A percentile compares a stretch with the other conserved stretches of the same genome.
phyloP scores from a whole-genome alignment of 2,113 vertebrate species.

The Catharus bicknelli region DNA sequence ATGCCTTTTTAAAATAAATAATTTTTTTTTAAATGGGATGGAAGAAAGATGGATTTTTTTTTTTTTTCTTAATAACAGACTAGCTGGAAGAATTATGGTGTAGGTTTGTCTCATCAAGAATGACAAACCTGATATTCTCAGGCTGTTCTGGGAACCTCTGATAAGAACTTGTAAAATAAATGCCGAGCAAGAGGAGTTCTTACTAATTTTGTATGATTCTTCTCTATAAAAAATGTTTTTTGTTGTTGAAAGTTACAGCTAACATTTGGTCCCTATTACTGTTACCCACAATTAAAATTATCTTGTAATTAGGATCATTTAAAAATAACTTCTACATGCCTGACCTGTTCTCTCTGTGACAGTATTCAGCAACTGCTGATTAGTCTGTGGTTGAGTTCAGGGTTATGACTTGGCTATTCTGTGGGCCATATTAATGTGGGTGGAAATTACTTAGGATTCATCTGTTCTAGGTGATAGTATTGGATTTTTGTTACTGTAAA shows the following conservation, averaged over 20 bases:
- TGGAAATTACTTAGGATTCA: background rate
- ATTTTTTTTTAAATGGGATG: background rate
- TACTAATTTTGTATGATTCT: background rate
- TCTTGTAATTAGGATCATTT: background rate
- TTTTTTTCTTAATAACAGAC: background rate
- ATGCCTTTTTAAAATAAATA: background rate
- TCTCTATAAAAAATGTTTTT: background rate
- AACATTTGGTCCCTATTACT: background rate
- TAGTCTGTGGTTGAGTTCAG: background rate
- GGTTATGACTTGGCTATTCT: background rate
- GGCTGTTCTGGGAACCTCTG: background rate
- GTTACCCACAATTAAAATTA: conserved; percentile 1
- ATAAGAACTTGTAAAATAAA: background rate
- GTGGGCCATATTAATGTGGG: background rate
- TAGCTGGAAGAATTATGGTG: background rate
- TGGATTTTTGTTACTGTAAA: background rate
- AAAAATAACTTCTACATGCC: background rate
- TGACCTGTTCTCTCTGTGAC: conserved; percentile 17
- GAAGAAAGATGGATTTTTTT: background rate
- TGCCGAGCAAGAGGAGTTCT: background rate
- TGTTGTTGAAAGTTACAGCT: background rate
- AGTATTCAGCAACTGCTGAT: background rate
- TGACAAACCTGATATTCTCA: background rate
- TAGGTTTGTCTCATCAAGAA: background rate
- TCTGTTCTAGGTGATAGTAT: background rate